phyloP scores from a whole-genome alignment of 1,140 invertebrate species.

The Lordiphosa mommai region DNA sequence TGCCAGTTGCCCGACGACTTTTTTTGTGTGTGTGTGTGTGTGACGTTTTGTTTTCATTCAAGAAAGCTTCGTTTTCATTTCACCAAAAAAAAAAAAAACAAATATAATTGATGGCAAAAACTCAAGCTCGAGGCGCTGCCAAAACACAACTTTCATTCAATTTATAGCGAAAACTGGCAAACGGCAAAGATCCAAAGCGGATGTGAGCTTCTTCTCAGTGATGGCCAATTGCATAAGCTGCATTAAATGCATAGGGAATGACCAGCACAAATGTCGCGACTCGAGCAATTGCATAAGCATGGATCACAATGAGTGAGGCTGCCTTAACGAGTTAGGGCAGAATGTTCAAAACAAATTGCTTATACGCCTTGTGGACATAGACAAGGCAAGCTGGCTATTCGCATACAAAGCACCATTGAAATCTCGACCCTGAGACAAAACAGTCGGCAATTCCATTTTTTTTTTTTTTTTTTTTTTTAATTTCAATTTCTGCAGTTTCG shows the following conservation, averaged over 20 bases:
- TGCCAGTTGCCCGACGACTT: conserved; percentile 25
- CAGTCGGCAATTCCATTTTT: conserved; percentile 37
- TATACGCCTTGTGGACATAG: conserved; percentile 41
- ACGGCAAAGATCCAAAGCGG: conserved; percentile 17
- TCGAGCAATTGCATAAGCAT: conserved; percentile 38
- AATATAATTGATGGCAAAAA: conserved; percentile 27
- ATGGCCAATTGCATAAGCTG: conserved; percentile 42
- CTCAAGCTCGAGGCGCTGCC: conserved; percentile 19
- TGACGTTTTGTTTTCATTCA: conserved; percentile 50
- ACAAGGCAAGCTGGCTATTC: conserved; percentile 18
- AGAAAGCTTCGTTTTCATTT: conserved; percentile 22
- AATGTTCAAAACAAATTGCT: conserved; percentile 55
- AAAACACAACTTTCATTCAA: conserved; percentile 65
- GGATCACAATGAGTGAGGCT: neutral
- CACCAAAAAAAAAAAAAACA: conserved; percentile 18
- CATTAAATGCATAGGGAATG: conserved; percentile 55
- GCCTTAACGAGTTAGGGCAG: conserved; percentile 13
- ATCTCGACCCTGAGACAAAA: conserved; percentile 47
- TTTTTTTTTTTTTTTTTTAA: conserved; percentile 52
- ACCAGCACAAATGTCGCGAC: conserved; percentile 21
- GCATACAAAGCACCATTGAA: conserved; percentile 50
- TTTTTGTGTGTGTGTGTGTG: conserved; percentile 40
- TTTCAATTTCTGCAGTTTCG: conserved; percentile 46
- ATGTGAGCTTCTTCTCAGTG: conserved; percentile 19
- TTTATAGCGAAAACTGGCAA: conserved; percentile 25